phyloP scores from a whole-genome alignment of 1,140 invertebrate genomes.

The Trialeurodes vaporariorum region DNA sequence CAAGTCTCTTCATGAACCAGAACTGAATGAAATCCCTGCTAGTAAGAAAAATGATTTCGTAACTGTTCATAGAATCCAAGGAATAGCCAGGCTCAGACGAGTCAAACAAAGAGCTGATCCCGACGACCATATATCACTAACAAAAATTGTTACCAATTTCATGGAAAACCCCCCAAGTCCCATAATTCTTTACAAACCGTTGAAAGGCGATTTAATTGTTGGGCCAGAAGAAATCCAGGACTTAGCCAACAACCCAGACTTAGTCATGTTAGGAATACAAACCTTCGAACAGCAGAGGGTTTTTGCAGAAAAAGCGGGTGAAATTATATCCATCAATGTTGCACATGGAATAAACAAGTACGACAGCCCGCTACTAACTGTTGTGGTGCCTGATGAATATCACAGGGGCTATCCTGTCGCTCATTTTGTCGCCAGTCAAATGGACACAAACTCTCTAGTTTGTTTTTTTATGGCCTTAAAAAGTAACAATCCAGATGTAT shows the following conservation, averaged over 20 bases:
- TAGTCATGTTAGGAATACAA: not conserved
- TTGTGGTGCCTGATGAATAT: not conserved
- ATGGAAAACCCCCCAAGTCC: not conserved
- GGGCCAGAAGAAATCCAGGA: not conserved
- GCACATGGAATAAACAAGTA: not conserved
- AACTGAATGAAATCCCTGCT: not conserved
- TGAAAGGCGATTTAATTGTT: not conserved
- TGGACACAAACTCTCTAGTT: not conserved
- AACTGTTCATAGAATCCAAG: not conserved
- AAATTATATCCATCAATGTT: not conserved
- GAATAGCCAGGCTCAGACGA: not conserved
- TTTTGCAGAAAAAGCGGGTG: not conserved
- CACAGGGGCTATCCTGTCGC: not conserved
- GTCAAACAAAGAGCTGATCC: not conserved
- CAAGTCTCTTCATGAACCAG: not conserved
- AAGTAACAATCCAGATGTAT: not conserved
- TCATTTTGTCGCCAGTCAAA: not conserved
- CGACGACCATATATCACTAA: not conserved
- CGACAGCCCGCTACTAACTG: not conserved
- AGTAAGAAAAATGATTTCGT: not conserved
- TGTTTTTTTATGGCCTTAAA: not conserved
- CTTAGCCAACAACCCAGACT: not conserved
- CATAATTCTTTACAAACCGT: not conserved
- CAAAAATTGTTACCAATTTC: not conserved
- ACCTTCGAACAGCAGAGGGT: not conserved